Percentiles rank a stretch among this genome's conserved stretches.
Conservation (phyloP, 1,140 invertebrate genomes). For the Pomacea maculata region DNA sequence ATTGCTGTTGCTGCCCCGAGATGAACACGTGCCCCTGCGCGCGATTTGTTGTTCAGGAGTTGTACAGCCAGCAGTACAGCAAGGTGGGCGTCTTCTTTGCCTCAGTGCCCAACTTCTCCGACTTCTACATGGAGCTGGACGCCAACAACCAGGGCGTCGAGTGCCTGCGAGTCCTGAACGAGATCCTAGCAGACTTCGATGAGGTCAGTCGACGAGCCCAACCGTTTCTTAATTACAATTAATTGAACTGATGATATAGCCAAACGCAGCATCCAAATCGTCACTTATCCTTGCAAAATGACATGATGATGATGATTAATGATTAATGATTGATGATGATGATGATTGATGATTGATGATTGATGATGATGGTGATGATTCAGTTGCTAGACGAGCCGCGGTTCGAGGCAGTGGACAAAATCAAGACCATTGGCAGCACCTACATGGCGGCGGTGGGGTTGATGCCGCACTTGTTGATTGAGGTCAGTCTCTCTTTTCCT, state of each 20-base stretch:
- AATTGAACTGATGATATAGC: too few relatives aligned
- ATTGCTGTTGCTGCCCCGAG: too few relatives aligned
- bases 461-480: slow-evolving; percentile 55
- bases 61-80: slow-evolving; percentile 93
- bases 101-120: slow-evolving; percentile 94
- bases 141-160: slow-evolving; percentile 92
- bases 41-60: slow-evolving; percentile 73
- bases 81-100: slow-evolving; percentile 93
- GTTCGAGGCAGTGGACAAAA: slow-evolving; percentile 92
- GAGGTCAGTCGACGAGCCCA: slow-evolving; percentile 41
- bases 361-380: slow-evolving; percentile 17
- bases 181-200: slow-evolving; percentile 98
- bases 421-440: slow-evolving; percentile 96
- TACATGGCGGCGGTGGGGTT: slow-evolving; percentile 96
- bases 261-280: background rate
- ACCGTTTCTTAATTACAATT: too few relatives aligned
- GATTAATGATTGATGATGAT: too few relatives aligned
- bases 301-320: background rate
- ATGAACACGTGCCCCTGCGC: background rate
- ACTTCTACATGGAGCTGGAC: slow-evolving; percentile 94
- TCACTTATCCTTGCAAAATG: background rate
- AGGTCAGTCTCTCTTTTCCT: slow-evolving; percentile 37
- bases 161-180: slow-evolving; percentile 89
- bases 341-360: too few relatives aligned
- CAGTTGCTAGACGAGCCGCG: slow-evolving; percentile 57